These are phyloP conservation scores for Melanocharis versteri DNA, from an alignment of 2,113 vertebrate species.

Conservation along the genomic window DNA sequence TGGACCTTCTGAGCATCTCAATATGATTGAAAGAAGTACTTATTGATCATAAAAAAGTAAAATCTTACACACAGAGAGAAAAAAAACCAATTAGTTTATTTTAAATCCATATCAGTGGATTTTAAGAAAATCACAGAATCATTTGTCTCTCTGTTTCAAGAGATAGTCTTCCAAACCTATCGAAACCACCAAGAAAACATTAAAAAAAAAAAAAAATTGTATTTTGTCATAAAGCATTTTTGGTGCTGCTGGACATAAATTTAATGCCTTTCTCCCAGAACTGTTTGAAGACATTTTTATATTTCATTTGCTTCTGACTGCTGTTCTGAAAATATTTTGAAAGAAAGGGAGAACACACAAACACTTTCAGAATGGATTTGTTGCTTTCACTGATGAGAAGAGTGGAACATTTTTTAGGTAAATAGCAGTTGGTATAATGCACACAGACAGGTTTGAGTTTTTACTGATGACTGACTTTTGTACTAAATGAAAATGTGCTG, in stretches of 20 bases:
- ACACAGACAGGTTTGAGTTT: background rate
- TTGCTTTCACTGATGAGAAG: background rate
- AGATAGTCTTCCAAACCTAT: background rate
- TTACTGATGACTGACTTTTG: background rate
- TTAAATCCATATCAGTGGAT: background rate
- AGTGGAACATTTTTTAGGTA: background rate
- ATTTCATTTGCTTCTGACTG: background rate
- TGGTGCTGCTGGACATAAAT: background rate
- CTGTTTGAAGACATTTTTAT: background rate
- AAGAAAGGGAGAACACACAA: background rate
- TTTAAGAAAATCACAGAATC: background rate
- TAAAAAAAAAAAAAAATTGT: background rate
- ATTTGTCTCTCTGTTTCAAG: background rate
- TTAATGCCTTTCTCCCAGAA: background rate
- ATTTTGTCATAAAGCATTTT: background rate
- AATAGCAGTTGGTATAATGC: background rate
- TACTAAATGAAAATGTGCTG: background rate
- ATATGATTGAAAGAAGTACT: background rate
- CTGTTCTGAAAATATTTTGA: background rate
- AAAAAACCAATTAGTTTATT: background rate
- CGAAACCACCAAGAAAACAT: background rate
- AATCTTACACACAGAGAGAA: background rate
- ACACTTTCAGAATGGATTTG: background rate
- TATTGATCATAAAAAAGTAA: background rate
- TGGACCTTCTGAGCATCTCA: background rate